Evolutionary conservation across 2,113 vertebrate genomes (phyloP).

Genomic region (Labeo rohita): DNA sequence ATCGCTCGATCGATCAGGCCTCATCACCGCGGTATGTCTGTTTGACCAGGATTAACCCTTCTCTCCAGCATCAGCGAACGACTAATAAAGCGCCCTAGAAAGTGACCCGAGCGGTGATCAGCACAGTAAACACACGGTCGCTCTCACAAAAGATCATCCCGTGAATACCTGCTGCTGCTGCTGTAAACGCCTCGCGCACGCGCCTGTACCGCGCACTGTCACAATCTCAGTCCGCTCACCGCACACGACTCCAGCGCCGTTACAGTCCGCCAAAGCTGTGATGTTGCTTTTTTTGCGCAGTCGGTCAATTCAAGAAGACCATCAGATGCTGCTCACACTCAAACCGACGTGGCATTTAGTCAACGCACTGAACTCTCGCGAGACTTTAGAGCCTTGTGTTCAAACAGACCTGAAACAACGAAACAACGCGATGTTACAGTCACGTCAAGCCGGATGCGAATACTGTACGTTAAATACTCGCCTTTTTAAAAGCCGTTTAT

Average conservation of each 20-base stretch:
- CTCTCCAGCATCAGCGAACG: neutral
- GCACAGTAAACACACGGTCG: neutral
- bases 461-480: neutral
- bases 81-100: neutral
- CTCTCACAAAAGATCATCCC: neutral
- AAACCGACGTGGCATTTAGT: slow-evolving; percentile 57
- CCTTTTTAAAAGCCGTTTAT: neutral
- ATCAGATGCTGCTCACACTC: slow-evolving; percentile 34
- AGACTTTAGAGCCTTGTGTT: neutral
- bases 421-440: slow-evolving; percentile 15
- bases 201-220: neutral
- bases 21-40: neutral
- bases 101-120: neutral
- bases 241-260: neutral
- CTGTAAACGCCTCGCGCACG: neutral
- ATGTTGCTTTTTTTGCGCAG: neutral
- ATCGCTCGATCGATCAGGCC: neutral
- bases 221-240: neutral
- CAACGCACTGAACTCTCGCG: slow-evolving; percentile 41
- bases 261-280: neutral
- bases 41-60: neutral
- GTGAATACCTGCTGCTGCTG: slow-evolving; percentile 5
- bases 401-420: neutral
- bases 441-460: neutral
- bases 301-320: neutral